Base-by-base conservation (phyloP, 2,797 vertebrate genomes). In the Phoeniculus purpureus region DNA sequence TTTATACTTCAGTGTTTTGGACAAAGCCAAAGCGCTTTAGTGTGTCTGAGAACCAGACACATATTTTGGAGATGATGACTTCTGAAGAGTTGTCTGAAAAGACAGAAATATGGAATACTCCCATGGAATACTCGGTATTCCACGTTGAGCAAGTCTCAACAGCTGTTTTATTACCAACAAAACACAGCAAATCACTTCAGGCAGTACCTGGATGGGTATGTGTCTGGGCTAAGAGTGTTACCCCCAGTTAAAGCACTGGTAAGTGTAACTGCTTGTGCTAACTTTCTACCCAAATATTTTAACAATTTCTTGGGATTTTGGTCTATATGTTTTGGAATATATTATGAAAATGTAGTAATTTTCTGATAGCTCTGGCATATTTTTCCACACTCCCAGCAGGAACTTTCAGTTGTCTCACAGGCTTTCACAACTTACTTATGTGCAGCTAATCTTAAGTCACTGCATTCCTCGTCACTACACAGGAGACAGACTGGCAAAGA, bases 401-500 rank as follows among this genome's bases (percentile, higher is more conserved):
- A 84, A 76, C 22, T 86, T 86, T 25, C 60, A 56, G 54, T 47
- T 58, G 15, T 86, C 58, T 77, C 58, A 34, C 51, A 54, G 47
- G 60, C 26, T 75, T 75, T 55, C 66, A 62, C 52, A 85, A 54
- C 45, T 72, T 75, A n/a, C 25, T 75, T 70, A 56, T 9, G 12
- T 18, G 37, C 51, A 85, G 66, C 62, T 91, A 14, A 75, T 72
- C 59, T 75, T 48, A 72, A 78, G 27, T 29, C 67, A 50, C 27
- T 29, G 62, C 27, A 66, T 85, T 94, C 66, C 54, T 87, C 32
- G 9, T 8, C 73, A 72, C 85, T 78, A 56, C 93, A 78, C 47
- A 65, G 58, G 32, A 92, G 84, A 82, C 84, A 90, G 79, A 32
- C 73, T 87, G 66, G 73, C 80, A 94, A 92, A 92, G n/a, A 70